These are phyloP conservation scores for Zaprionus africanus DNA, from an alignment of 1,140 invertebrate species.

Conservation along the genomic window DNA sequence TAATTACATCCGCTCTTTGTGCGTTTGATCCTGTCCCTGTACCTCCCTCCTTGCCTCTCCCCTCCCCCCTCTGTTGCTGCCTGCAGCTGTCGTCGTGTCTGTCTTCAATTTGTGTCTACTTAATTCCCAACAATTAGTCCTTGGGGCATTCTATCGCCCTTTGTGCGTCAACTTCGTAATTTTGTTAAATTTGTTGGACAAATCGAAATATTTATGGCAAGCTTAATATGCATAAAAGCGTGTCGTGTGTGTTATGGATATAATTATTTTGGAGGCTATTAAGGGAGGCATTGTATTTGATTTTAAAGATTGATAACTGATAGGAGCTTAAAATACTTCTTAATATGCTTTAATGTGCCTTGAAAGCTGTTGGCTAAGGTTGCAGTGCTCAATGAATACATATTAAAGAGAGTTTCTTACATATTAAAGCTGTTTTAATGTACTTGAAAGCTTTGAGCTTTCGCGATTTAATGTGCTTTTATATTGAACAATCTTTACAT, in stretches of 20 bases:
- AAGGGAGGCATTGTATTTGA: background rate
- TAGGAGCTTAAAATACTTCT: background rate
- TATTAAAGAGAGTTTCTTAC: too few species aligned
- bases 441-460: too few species aligned
- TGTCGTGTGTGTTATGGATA: background rate
- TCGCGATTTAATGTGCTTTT: too few species aligned
- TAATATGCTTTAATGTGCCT: too few species aligned
- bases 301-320: background rate
- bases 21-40: slow-evolving; percentile 54
- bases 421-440: too few species aligned
- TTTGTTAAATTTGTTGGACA: slow-evolving; percentile 20
- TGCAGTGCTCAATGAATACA: too few species aligned
- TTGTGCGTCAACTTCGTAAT: slow-evolving; percentile 26
- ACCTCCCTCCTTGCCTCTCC: background rate
- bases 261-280: background rate
- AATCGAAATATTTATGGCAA: slow-evolving; percentile 7
- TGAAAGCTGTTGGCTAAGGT: too few species aligned
- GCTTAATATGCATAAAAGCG: background rate
- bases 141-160: slow-evolving; percentile 27
- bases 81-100: background rate
- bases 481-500: too few species aligned
- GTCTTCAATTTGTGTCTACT: slow-evolving; percentile 64
- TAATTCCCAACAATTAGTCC: slow-evolving; percentile 78
- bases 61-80: too few species aligned
- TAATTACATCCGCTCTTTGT: slow-evolving; percentile 76